These are phyloP conservation scores for Pteronura brasiliensis DNA, from an alignment of 2,113 vertebrate species.

Conservation along the genomic window DNA sequence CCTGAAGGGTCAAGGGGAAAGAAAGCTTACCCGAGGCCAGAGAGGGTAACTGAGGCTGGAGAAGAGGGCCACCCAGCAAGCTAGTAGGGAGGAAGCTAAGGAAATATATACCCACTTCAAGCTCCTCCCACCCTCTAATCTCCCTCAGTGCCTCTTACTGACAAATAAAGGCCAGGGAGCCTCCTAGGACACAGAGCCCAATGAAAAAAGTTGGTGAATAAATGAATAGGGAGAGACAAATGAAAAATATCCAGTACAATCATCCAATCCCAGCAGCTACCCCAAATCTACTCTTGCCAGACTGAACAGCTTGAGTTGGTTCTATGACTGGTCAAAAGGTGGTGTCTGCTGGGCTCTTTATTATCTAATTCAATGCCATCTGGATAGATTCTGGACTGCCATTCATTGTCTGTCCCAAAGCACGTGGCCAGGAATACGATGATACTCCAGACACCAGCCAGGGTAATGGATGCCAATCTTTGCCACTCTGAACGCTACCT, in stretches of 20 bases:
- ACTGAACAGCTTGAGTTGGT: constrained; percentile 38
- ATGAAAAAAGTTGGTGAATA: not conserved
- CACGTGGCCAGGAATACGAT: constrained; percentile 9
- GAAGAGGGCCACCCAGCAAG: not conserved
- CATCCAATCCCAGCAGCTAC: not conserved
- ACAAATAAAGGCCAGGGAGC: not conserved
- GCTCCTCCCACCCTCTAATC: not conserved
- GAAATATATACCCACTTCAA: not conserved
- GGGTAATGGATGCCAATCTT: not conserved
- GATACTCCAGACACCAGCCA: not conserved
- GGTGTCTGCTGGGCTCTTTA: not conserved
- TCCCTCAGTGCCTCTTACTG: not conserved
- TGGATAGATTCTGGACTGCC: not conserved
- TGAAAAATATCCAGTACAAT: not conserved
- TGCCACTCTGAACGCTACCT: not conserved
- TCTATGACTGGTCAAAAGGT: not conserved
- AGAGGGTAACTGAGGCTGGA: not conserved
- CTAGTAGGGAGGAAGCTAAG: not conserved
- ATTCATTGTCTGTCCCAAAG: not conserved
- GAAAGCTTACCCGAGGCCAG: not conserved
- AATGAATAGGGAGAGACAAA: not conserved
- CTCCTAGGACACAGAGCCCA: not conserved
- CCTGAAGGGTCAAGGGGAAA: not conserved
- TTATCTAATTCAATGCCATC: not conserved
- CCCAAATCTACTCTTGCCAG: not conserved